phyloP scores from a whole-genome alignment of 92 coral and sea anemone genomes.

The Porites rus region DNA sequence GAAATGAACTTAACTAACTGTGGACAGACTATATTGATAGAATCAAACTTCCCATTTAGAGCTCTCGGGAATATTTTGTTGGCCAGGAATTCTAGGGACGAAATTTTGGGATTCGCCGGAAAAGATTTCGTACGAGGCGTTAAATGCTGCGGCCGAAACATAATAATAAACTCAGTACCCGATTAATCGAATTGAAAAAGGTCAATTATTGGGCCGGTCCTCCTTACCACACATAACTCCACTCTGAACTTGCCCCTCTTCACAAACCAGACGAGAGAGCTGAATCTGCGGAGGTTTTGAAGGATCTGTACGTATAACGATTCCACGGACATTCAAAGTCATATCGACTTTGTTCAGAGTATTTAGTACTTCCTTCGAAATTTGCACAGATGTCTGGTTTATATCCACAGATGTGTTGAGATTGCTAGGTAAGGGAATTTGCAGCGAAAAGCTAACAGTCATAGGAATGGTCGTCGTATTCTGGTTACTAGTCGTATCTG shows the following conservation, averaged over 20 bases:
- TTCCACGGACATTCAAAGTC: conserved; percentile 53
- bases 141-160: too few relatives aligned
- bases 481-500: not conserved
- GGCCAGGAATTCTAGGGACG: too few relatives aligned
- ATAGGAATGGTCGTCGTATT: not conserved
- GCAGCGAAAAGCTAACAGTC: conserved; percentile 1
- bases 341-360: conserved; percentile 42
- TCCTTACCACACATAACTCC: conserved; percentile 66
- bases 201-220: not conserved
- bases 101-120: too few relatives aligned
- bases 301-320: conserved; percentile 19
- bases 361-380: conserved; percentile 29
- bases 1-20: too few relatives aligned
- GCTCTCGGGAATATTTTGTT: too few relatives aligned
- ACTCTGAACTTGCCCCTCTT: conserved; percentile 57
- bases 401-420: conserved; percentile 23
- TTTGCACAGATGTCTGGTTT: conserved; percentile 32
- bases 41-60: too few relatives aligned
- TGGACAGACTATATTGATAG: too few relatives aligned
- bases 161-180: too few relatives aligned
- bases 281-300: conserved; percentile 37
- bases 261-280: conserved; percentile 30
- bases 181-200: too few relatives aligned
- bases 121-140: too few relatives aligned
- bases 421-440: conserved; percentile 7